These are phyloP conservation scores for Eupsittula cactorum DNA, from an alignment of 2,113 vertebrate genomes.

Conservation along the genomic window DNA sequence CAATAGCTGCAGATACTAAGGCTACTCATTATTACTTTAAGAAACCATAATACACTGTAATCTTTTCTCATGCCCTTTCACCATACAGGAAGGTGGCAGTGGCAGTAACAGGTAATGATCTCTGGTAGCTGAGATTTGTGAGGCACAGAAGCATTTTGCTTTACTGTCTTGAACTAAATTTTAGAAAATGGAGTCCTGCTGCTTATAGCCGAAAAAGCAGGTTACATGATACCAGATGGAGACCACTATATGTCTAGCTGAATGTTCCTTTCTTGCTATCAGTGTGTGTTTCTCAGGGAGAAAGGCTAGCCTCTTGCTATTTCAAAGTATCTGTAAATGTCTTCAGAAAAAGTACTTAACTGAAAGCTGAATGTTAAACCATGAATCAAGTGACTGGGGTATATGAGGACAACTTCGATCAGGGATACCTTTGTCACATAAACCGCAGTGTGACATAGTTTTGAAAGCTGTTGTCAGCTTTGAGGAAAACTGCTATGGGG, in stretches of 20 bases:
- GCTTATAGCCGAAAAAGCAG: neutral
- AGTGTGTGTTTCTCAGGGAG: neutral
- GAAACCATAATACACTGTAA: neutral
- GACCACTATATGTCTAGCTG: neutral
- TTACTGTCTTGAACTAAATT: neutral
- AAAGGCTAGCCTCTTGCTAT: neutral
- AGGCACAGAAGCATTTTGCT: neutral
- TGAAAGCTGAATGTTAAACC: neutral
- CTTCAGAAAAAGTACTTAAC: neutral
- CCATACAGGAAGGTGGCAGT: neutral
- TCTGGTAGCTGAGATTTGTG: neutral
- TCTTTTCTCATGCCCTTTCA: neutral
- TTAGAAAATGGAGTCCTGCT: neutral
- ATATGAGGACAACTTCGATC: neutral
- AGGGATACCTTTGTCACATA: neutral
- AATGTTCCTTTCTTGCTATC: neutral
- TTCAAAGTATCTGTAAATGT: neutral
- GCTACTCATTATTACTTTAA: neutral
- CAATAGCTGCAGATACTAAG: neutral
- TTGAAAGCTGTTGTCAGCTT: neutral
- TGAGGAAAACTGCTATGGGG: neutral
- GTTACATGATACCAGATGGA: accelerated
- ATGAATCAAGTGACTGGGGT: neutral
- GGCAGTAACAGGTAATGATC: neutral
- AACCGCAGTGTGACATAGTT: neutral